Conservation (phyloP, 2,888 invertebrate species). For the Apodemia hepburni region DNA sequence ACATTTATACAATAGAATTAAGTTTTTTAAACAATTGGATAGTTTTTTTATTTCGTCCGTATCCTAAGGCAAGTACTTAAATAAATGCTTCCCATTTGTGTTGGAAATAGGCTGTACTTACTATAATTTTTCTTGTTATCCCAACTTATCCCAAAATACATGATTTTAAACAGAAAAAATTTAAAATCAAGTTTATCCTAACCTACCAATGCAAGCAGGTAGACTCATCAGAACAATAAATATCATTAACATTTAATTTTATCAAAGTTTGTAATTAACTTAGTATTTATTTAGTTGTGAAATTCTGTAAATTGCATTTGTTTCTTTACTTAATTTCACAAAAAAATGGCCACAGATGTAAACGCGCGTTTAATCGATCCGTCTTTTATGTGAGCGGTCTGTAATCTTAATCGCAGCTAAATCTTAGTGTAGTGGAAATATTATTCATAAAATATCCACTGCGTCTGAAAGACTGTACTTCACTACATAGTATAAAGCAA, state of each 20-base stretch:
- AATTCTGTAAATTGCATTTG: conserved; percentile 68
- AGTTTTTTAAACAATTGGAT: too few species aligned
- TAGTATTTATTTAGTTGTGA: conserved; percentile 47
- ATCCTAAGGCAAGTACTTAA: too few species aligned
- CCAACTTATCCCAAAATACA: too few species aligned
- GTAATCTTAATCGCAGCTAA: neutral
- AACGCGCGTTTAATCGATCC: conserved; percentile 13
- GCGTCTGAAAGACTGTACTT: too few species aligned
- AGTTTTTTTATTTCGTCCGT: too few species aligned
- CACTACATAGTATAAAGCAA: too few species aligned
- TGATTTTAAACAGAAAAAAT: too few species aligned
- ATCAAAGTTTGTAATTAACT: conserved; percentile 12
- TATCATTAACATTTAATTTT: neutral
- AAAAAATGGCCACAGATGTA: conserved; percentile 23
- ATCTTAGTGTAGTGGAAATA: neutral
- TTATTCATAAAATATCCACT: neutral
- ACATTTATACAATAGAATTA: neutral
- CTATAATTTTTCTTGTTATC: too few species aligned
- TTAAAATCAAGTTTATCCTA: neutral
- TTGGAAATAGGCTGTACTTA: too few species aligned
- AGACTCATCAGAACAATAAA: neutral
- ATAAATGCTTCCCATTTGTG: too few species aligned
- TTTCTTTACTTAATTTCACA: conserved; percentile 73
- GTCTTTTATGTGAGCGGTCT: neutral
- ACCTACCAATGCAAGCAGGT: neutral